Percentiles rank a stretch among this genome's conserved stretches.
Evolutionary conservation across 2,888 invertebrate species (phyloP).

Genomic region (Leucania comma): DNA sequence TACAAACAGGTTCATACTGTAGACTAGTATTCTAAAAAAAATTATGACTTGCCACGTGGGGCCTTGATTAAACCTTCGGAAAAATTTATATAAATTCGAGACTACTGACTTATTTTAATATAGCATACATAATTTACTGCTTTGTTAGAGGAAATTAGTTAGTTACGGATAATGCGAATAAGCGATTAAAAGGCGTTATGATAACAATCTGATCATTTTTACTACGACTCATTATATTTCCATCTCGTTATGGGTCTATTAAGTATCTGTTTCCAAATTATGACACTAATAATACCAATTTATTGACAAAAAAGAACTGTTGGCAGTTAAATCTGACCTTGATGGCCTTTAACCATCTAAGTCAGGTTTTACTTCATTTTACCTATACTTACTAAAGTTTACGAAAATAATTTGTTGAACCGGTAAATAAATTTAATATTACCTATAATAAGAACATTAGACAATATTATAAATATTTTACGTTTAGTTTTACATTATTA

Average conservation of each 20-base stretch:
- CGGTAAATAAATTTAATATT: conserved; percentile 36
- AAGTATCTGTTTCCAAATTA: conserved; percentile 8
- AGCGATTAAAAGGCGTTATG: conserved; percentile 30
- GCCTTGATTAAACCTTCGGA: conserved; percentile 20
- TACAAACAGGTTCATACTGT: conserved; percentile 36
- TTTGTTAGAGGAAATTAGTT: conserved; percentile 43
- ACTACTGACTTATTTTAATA: conserved; percentile 27
- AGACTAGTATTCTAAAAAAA: conserved; percentile 25
- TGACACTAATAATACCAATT: conserved; percentile 4
- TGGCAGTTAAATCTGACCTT: conserved; percentile 2
- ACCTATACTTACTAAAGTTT: not conserved
- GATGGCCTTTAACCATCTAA: not conserved
- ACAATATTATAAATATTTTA: conserved; percentile 49
- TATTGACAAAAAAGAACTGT: not conserved
- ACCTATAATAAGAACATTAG: conserved; percentile 37
- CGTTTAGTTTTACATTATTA: conserved; percentile 41
- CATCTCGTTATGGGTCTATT: conserved; percentile 8
- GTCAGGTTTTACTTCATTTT: conserved; percentile 11
- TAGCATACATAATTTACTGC: conserved; percentile 46
- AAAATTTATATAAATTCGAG: conserved; percentile 23
- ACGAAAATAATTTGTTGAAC: conserved; percentile 25
- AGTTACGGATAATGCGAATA: conserved; percentile 31
- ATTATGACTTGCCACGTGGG: not conserved
- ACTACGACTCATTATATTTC: conserved; percentile 14
- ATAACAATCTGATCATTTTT: conserved; percentile 8